Evolutionary conservation across 2,797 vertebrate species (phyloP).

Genomic region (Onychomys torridus): DNA sequence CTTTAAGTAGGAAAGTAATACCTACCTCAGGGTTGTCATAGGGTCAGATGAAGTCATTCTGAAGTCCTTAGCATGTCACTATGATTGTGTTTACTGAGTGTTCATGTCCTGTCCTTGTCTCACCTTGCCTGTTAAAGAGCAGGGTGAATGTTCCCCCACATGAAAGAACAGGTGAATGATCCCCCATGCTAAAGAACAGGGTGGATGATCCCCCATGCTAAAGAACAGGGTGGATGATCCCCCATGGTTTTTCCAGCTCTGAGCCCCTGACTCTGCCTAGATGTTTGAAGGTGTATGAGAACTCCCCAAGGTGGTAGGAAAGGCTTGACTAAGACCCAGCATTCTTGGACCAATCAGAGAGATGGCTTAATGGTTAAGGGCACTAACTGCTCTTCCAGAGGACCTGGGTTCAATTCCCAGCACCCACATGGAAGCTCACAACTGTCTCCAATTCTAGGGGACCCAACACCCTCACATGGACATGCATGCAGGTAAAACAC

Average conservation of each 20-base stretch:
- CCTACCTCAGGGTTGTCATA: background rate
- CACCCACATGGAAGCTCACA: no score
- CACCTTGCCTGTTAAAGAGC: background rate
- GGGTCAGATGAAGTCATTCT: background rate
- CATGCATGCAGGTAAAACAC: no score
- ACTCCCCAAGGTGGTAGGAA: background rate
- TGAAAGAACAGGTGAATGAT: no score
- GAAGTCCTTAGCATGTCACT: background rate
- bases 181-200: no score
- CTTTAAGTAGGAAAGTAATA: conserved; percentile 31
- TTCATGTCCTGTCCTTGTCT: background rate
- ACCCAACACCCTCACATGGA: no score
- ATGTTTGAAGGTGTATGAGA: background rate
- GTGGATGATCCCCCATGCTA: no score
- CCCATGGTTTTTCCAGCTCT: background rate
- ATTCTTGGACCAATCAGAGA: background rate
- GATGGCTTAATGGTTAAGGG: background rate
- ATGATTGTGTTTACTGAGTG: background rate
- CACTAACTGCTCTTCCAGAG: background rate
- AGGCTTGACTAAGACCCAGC: background rate
- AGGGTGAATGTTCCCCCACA: no score
- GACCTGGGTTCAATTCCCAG: no score
- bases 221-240: background rate
- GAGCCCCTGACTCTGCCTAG: background rate
- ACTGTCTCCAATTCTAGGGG: no score